These are phyloP conservation scores for Ceratosolen solmsi DNA, from an alignment of 1,140 invertebrate species.

Conservation along the genomic window DNA sequence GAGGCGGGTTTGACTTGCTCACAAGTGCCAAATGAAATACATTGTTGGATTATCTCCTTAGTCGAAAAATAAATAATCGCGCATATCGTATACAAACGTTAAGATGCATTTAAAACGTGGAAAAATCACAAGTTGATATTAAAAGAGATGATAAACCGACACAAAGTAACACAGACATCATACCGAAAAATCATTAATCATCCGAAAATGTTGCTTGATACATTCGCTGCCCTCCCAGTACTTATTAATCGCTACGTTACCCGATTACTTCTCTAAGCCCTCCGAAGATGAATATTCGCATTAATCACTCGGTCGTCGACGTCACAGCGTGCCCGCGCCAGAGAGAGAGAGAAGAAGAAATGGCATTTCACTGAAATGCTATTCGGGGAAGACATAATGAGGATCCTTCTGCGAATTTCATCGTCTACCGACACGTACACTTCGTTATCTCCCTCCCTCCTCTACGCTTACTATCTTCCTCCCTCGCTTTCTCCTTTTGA, in stretches of 20 bases:
- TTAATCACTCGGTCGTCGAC: constrained; percentile 29
- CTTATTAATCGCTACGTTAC: constrained; percentile 17
- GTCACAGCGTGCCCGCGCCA: neutral
- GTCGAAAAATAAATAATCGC: neutral
- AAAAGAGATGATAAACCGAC: neutral
- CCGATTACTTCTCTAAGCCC: neutral
- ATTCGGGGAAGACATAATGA: constrained; percentile 38
- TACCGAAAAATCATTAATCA: neutral
- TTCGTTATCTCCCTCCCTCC: neutral
- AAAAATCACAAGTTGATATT: neutral
- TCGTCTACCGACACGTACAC: constrained; percentile 21
- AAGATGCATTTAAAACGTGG: neutral
- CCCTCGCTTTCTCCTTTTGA: neutral
- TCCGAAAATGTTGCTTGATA: constrained; percentile 27
- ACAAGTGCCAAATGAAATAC: neutral
- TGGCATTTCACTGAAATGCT: constrained; percentile 20
- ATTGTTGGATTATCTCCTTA: neutral
- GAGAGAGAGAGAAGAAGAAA: constrained; percentile 21
- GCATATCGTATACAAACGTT: neutral
- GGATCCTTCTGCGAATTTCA: constrained; percentile 43
- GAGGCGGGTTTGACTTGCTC: neutral
- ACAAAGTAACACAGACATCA: neutral
- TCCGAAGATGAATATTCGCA: neutral
- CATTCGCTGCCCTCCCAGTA: neutral
- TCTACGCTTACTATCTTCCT: neutral